These are phyloP conservation scores for Tetranychus piercei DNA, from an alignment of 2,888 invertebrate genomes.

Conservation along the genomic window DNA sequence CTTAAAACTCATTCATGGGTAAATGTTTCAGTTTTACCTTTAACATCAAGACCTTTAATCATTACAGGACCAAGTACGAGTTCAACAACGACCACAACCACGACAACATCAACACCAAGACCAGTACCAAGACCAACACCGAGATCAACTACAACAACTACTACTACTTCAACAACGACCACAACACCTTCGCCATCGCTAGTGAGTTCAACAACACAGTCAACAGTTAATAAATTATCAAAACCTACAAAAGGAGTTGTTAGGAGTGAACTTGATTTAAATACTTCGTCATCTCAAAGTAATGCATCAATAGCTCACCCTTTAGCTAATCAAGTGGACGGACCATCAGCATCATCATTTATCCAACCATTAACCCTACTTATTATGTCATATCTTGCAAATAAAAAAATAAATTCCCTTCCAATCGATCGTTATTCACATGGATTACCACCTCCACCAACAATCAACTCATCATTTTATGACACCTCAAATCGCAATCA, in stretches of 20 bases:
- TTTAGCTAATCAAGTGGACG: background rate
- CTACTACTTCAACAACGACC: background rate
- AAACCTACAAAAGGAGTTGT: background rate
- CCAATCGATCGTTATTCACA: background rate
- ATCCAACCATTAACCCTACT: slow-evolving; percentile 10
- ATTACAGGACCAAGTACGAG: background rate
- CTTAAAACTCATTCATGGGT: background rate
- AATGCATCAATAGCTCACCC: background rate
- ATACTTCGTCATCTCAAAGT: background rate
- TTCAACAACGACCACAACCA: background rate
- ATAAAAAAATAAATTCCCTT: background rate
- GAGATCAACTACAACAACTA: background rate
- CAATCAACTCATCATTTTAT: background rate
- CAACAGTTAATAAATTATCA: background rate
- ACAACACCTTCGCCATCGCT: background rate
- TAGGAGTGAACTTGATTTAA: background rate
- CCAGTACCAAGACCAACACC: background rate
- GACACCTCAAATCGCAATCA: background rate
- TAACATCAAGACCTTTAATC: background rate
- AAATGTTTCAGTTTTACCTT: background rate
- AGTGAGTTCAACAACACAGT: no score
- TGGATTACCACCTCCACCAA: background rate
- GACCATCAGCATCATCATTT: background rate
- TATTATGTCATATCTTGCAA: slow-evolving; percentile 10
- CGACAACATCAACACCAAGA: background rate